phyloP scores from a whole-genome alignment of 2,888 invertebrate genomes.

The Lumbricus terrestris region DNA sequence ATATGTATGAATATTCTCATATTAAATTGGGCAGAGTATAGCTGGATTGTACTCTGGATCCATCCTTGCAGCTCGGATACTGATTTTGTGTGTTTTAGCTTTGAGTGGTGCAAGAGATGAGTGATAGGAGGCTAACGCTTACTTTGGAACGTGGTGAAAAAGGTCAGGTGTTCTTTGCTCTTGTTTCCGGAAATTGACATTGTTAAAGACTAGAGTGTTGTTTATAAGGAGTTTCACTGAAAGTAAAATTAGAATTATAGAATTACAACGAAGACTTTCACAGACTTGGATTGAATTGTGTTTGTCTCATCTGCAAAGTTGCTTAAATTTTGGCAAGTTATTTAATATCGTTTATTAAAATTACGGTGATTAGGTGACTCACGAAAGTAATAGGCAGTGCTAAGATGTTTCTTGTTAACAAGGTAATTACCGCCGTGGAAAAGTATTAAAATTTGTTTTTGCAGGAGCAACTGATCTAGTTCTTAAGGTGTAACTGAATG shows the following conservation, averaged over 20 bases:
- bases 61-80: not conserved
- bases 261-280: too few relatives aligned
- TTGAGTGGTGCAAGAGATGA: not conserved
- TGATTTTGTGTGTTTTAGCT: not conserved
- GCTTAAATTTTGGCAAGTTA: not conserved
- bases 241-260: too few relatives aligned
- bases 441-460: not conserved
- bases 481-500: not conserved
- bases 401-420: not conserved
- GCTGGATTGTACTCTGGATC: not conserved
- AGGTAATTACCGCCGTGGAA: not conserved
- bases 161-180: not conserved
- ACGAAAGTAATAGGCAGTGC: not conserved
- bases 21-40: not conserved
- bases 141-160: conserved; percentile 15
- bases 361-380: not conserved
- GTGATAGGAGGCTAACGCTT: not conserved
- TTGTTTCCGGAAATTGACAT: not conserved
- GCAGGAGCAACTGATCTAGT: not conserved
- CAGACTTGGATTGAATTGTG: not conserved
- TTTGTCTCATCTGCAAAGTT: not conserved
- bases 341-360: not conserved
- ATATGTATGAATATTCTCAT: not conserved
- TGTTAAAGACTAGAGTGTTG: not conserved
- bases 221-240: too few relatives aligned